A percentile compares a stretch with the other conserved stretches of the same genome.
phyloP scores from a whole-genome alignment of 2,888 invertebrate species.

The Agrenia bidenticulata region DNA sequence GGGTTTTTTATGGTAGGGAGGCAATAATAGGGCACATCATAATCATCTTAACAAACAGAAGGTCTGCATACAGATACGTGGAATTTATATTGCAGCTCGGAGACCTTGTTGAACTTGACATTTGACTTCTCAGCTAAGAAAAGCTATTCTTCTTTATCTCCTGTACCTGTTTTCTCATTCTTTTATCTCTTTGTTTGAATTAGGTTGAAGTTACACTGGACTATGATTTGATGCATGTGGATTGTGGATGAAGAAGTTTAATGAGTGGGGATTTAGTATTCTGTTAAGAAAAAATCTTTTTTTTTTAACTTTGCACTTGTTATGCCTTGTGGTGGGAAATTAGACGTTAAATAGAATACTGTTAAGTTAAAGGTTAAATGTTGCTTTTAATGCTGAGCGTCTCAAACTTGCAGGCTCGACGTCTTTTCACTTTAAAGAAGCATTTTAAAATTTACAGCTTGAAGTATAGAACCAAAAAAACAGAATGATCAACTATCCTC shows the following conservation, averaged over 20 bases:
- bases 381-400: too few species aligned
- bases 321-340: too few species aligned
- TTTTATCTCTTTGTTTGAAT: slow-evolving; percentile 1
- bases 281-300: not conserved
- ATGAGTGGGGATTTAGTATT: not conserved
- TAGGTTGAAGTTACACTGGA: not conserved
- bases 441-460: too few species aligned
- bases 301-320: too few species aligned
- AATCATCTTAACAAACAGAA: slow-evolving; percentile 1
- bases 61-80: not conserved
- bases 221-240: too few species aligned
- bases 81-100: not conserved
- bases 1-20: not conserved
- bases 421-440: too few species aligned
- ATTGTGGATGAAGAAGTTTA: not conserved
- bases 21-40: not conserved
- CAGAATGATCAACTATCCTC: too few species aligned
- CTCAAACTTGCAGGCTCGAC: too few species aligned
- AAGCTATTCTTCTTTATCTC: slow-evolving; percentile 2
- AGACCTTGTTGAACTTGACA: slow-evolving; percentile 5
- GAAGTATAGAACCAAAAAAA: too few species aligned
- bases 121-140: not conserved
- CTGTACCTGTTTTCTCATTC: not conserved
- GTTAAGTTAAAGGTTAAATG: too few species aligned
- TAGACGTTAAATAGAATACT: too few species aligned